These are phyloP conservation scores for Drosophila diplacantha DNA, from an alignment of 2,888 invertebrate genomes.

Conservation along the genomic window DNA sequence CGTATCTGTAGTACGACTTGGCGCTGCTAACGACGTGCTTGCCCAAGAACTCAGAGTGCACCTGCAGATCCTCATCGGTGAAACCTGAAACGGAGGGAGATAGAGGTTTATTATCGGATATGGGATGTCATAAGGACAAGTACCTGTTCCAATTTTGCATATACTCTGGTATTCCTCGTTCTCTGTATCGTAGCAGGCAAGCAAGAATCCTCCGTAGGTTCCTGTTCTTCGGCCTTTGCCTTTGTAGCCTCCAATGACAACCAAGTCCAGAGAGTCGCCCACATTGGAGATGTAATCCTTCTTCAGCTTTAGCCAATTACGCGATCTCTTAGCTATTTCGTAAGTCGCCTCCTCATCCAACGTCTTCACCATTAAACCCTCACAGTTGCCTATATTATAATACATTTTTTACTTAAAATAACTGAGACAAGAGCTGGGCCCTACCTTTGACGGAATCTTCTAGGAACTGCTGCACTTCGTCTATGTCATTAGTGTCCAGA, in stretches of 20 bases:
- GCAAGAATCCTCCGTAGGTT: slow-evolving; percentile 94
- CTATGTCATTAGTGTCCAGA: slow-evolving; percentile 89
- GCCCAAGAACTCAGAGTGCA: slow-evolving; percentile 87
- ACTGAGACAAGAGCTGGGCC: fast-evolving
- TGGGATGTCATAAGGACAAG: not conserved
- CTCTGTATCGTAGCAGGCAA: slow-evolving; percentile 94
- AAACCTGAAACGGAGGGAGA: slow-evolving; percentile 82
- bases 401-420: too few species aligned
- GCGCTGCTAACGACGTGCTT: slow-evolving; percentile 86
- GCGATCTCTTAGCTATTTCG: slow-evolving; percentile 96
- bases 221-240: slow-evolving; percentile 97
- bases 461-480: slow-evolving; percentile 95
- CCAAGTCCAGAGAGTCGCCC: slow-evolving; percentile 97
- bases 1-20: slow-evolving; percentile 89
- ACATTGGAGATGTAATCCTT: slow-evolving; percentile 98
- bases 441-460: slow-evolving; percentile 94
- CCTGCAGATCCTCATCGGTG: slow-evolving; percentile 90
- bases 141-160: slow-evolving; percentile 85
- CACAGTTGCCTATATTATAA: slow-evolving; percentile 87
- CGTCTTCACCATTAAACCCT: slow-evolving; percentile 99
- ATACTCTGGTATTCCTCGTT: slow-evolving; percentile 95
- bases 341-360: slow-evolving; percentile 91
- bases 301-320: slow-evolving; percentile 97
- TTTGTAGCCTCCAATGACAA: slow-evolving; percentile 95
- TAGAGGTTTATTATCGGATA: too few species aligned